These are phyloP conservation scores for Nymphalis polychloros DNA, from an alignment of 2,888 invertebrate species.

Conservation along the genomic window DNA sequence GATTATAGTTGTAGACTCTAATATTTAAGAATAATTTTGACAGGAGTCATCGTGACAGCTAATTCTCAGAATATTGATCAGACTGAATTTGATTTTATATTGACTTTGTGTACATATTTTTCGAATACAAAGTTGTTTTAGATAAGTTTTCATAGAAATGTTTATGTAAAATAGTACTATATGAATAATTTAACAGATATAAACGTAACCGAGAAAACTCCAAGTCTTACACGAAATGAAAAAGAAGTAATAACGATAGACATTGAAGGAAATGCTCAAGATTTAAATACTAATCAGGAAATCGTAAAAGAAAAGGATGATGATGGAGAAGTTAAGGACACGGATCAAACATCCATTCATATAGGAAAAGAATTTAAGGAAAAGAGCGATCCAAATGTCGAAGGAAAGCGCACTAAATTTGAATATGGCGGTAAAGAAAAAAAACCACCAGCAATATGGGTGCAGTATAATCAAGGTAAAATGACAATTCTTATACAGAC, in stretches of 20 bases:
- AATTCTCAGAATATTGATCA: neutral
- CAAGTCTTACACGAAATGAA: constrained; percentile 21
- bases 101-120: neutral
- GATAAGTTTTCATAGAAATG: constrained; percentile 10
- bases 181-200: constrained; percentile 11
- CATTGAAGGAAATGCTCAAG: constrained; percentile 12
- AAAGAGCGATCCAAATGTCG: neutral
- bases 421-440: neutral
- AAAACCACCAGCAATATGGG: constrained; percentile 26
- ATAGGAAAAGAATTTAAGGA: neutral
- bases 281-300: neutral
- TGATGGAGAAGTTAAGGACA: constrained; percentile 10
- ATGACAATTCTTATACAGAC: too few relatives aligned
- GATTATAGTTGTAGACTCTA: too few relatives aligned
- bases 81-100: neutral
- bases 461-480: constrained; percentile 33
- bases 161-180: constrained; percentile 5
- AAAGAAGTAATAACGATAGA: constrained; percentile 19
- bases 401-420: neutral
- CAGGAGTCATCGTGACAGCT: neutral
- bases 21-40: constrained; percentile 1
- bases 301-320: neutral
- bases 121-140: neutral
- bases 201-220: neutral
- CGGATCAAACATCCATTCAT: neutral